These are phyloP conservation scores for Clupea harengus DNA, from an alignment of 2,113 vertebrate species.

Conservation along the genomic window DNA sequence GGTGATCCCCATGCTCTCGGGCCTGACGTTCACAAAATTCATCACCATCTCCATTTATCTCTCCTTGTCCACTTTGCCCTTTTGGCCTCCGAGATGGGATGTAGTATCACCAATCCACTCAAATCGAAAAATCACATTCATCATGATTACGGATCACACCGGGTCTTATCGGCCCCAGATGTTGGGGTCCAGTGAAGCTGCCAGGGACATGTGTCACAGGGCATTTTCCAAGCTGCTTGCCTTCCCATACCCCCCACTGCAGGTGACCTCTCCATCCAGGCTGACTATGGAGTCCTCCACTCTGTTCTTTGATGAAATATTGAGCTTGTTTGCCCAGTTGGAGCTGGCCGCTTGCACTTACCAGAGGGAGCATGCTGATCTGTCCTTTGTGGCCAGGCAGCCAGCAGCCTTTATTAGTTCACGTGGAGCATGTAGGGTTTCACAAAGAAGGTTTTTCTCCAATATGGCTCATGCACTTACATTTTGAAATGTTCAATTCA, in stretches of 20 bases:
- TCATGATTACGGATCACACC: background rate
- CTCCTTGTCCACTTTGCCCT: background rate
- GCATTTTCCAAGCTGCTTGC: background rate
- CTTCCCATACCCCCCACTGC: background rate
- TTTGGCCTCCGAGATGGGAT: constrained; percentile 1
- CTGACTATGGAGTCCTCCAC: constrained; percentile 5
- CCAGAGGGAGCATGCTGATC: background rate
- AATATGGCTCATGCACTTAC: background rate
- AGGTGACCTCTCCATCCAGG: background rate
- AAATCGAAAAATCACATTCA: constrained; percentile 18
- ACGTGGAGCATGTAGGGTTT: background rate
- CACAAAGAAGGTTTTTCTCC: background rate
- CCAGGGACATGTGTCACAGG: background rate
- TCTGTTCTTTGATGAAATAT: background rate
- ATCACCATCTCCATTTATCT: constrained; percentile 6
- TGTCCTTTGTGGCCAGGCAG: background rate
- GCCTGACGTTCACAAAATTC: background rate
- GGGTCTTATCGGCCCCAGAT: background rate
- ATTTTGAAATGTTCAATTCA: background rate
- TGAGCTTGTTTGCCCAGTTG: background rate
- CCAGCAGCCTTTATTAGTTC: too few relatives aligned
- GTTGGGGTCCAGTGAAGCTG: background rate
- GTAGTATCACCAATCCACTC: background rate
- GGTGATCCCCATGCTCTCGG: background rate
- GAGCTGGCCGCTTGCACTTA: background rate